phyloP scores from a whole-genome alignment of 2,888 invertebrate genomes.

The Sipha maydis region DNA sequence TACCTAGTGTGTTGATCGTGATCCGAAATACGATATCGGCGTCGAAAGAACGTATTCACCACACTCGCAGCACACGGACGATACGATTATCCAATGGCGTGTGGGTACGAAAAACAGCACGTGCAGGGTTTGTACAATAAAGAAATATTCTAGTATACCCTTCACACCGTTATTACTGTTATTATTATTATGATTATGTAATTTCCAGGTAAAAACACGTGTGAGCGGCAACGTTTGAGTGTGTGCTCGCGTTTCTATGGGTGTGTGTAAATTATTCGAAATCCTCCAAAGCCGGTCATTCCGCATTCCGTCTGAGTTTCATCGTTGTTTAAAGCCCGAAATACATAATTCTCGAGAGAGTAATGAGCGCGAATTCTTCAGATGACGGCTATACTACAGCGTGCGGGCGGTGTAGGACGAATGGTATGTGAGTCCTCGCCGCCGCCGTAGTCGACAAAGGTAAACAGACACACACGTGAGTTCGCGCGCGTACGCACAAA shows the following conservation, averaged over 20 bases:
- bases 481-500: background rate
- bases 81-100: too few species aligned
- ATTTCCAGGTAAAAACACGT: background rate
- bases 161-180: too few species aligned
- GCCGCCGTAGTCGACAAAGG: conserved; percentile 35
- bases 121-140: too few species aligned
- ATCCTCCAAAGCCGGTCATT: conserved; percentile 52
- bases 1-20: too few species aligned
- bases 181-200: background rate
- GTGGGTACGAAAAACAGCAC: too few species aligned
- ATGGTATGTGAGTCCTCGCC: conserved; percentile 12
- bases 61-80: too few species aligned
- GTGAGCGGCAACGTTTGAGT: background rate
- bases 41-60: too few species aligned
- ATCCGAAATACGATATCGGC: too few species aligned
- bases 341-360: conserved; percentile 48
- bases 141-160: too few species aligned
- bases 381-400: conserved; percentile 16
- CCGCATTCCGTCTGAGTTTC: conserved; percentile 26
- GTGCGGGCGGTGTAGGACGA: background rate
- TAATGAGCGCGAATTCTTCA: conserved; percentile 53
- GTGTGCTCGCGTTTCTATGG: background rate
- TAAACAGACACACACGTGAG: background rate
- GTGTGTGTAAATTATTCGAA: conserved; percentile 30
- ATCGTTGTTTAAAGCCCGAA: conserved; percentile 37